A percentile compares a stretch with the other conserved stretches of the same genome.
Conservation (phyloP, 2,113 vertebrate genomes). For the Dryoscopus gambensis region DNA sequence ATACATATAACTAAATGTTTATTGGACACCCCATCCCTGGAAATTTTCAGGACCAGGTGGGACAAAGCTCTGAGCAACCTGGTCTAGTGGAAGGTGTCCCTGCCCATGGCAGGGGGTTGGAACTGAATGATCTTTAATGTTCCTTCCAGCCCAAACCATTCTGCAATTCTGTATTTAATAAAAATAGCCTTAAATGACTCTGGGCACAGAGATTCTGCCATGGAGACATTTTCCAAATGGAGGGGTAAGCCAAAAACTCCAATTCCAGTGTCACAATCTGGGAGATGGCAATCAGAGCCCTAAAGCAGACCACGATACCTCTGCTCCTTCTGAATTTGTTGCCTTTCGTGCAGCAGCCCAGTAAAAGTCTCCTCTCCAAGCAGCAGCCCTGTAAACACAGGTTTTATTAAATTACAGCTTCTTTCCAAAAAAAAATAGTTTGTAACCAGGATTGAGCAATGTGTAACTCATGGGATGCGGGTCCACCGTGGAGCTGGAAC, state of each 20-base stretch:
- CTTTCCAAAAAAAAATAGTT: neutral
- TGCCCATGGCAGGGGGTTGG: neutral
- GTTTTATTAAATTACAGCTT: neutral
- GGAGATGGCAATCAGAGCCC: neutral
- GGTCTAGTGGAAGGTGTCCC: neutral
- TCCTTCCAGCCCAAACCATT: neutral
- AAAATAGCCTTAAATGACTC: neutral
- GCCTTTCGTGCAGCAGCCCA: neutral
- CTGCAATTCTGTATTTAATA: neutral
- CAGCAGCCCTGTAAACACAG: neutral
- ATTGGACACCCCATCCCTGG: too few relatives aligned
- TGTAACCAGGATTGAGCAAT: neutral
- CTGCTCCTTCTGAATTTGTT: neutral
- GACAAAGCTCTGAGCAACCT: neutral
- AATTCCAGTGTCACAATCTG: neutral
- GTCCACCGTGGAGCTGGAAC: neutral
- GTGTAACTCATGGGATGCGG: neutral
- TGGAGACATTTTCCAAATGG: neutral
- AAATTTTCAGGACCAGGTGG: neutral
- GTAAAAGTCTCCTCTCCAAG: neutral
- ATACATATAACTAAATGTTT: neutral
- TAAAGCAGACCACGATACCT: neutral
- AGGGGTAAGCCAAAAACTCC: neutral
- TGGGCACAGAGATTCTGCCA: neutral
- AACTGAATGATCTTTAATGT: neutral